These are phyloP conservation scores for Pachyrhynchus sulphureomaculatus DNA, from an alignment of 1,140 invertebrate genomes.

Conservation along the genomic window DNA sequence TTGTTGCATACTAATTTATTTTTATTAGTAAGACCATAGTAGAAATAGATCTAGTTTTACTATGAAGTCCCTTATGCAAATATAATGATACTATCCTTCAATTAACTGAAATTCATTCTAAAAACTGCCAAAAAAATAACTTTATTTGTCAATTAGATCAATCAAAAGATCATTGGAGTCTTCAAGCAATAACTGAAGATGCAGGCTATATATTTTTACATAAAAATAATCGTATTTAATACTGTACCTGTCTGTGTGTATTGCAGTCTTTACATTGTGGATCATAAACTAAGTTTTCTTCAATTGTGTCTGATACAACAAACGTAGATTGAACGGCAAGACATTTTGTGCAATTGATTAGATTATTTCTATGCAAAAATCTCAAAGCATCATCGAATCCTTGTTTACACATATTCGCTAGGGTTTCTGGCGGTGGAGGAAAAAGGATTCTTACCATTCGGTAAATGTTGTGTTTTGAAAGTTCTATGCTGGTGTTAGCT, in stretches of 20 bases:
- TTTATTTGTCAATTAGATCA: no score
- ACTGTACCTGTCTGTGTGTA: conserved; percentile 77
- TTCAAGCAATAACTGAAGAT: no score
- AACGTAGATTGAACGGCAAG: conserved; percentile 81
- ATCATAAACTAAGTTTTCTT: conserved; percentile 74
- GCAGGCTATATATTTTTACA: no score
- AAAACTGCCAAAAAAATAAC: no score
- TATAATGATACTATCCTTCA: no score
- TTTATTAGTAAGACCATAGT: no score
- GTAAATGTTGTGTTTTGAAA: conserved; percentile 90
- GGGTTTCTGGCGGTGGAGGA: conserved; percentile 89
- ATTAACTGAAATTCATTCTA: no score
- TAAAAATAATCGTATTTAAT: no score
- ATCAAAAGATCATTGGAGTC: no score
- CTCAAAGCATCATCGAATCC: conserved; percentile 95
- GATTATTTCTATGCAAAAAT: conserved; percentile 89
- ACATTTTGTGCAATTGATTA: conserved; percentile 83
- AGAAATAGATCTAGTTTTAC: no score
- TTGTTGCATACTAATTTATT: no score
- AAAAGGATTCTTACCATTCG: conserved; percentile 89
- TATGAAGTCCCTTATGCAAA: no score
- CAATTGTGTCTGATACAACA: conserved; percentile 67
- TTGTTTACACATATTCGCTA: conserved; percentile 95
- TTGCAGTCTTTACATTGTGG: conserved; percentile 83
- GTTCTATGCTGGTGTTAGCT: conserved; percentile 92